Evolutionary conservation across 2,797 vertebrate genomes (phyloP), one percentile per base, ranked within the genome.

Genomic region (Anabas testudineus): DNA sequence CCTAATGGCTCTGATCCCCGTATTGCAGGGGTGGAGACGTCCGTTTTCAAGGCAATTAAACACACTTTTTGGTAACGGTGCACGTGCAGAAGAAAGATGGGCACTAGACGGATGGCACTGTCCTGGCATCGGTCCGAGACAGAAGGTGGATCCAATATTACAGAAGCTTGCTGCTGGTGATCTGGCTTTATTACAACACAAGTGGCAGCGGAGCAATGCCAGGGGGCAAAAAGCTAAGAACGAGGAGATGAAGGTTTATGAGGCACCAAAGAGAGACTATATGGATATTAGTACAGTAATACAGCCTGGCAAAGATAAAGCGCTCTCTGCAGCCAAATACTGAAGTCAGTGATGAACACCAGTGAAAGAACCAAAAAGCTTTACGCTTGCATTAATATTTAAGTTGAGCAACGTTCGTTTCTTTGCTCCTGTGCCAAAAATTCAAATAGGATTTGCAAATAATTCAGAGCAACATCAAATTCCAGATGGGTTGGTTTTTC

Each of bases 31-130:
- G 90, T 91, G 90, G 90, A 90, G 89, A 88, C 69, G 78, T 85
- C 85, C 69, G 88, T 92, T 93, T 93, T 90, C 80, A 37, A 92
- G 88, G 80, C 88, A 89, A 93, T 92, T 91, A 88, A 90, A 87
- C 82, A 51, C 76, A 81, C 70, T 88, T 90, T 89, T 86, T 76
- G 73, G 67, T 81, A 77, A 84, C 64, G 55, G 64, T 47, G 58
- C 16, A 34, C 28, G 18, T 46, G 76, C 37, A 53, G 62, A 66
- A 70, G 59, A 78, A 77, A 58, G 76, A 71, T 56, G 60, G 74
- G 37, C 5, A 28, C 36, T 56, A 41, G 74, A 82, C 80, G 69
- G 61, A 65, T 64, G 41, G 55, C 24, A 15, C n/a, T 39, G 72
- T 51, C 60, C 67, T 72, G 64, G 70, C 76, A 71, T 78, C 83